Base-by-base conservation (phyloP, 2,113 vertebrate genomes). In the Anolis carolinensis region DNA sequence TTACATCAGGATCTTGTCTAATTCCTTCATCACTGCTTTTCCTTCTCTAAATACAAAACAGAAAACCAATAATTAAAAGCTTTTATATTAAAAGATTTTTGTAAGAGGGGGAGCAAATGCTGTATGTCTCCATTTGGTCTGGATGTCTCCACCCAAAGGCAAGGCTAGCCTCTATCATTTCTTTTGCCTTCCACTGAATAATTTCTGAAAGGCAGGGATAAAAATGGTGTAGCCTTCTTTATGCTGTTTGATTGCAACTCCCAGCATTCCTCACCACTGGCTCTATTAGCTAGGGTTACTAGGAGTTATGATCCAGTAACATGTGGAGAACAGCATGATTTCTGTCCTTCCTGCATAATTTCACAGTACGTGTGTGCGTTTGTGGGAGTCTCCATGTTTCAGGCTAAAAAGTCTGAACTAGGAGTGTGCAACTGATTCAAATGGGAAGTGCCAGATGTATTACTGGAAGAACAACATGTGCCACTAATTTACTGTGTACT, bases 401-500 rank as follows among this genome's bases (percentile, higher is more conserved):
- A 71, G 63, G 11, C 16, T 76, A 84, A 78, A 39, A 80, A 48
- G 30, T 0, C 5, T 82, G 18, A 18, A 62, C 48, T 50, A 2
- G 48, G 63, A 81, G 34, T 81, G 2, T 23, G 0, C 0, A 39
- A 9, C 5, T 68, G 3, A 44, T 3, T 50, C 23, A 50, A 13
- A 72, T 62, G 1, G 11, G 16, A 87, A 82, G 65, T 70, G 30
- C 18, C 32, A 83, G 55, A 20, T 16, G 2, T 27, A 65, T 78
- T 5, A 0, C 55, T 63, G 72, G 74, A 71, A 32, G 27, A 86
- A 86, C 36, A 63, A 70, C 65, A 50, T 80, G 68, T 62, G 39
- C 27, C 13, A n/a, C 34, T 73, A 20, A 86, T 83, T 85, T 70
- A 87, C 67, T 76, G 67, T 2, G 13, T 79, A 81, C 77, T 80